phyloP scores from a whole-genome alignment of 2,888 invertebrate genomes.

The Zelleria hepariella region DNA sequence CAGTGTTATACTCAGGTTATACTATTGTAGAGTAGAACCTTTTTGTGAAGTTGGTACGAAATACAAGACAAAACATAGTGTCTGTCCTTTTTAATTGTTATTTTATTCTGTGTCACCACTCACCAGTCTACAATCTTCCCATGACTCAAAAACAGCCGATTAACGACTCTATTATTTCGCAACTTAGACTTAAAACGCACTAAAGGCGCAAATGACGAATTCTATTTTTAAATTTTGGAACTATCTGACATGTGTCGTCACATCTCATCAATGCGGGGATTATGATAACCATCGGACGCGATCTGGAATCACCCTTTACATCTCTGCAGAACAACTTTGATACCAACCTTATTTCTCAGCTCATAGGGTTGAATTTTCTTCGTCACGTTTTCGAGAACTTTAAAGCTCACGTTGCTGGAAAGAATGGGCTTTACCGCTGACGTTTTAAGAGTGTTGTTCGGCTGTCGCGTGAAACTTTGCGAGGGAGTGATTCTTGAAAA shows the following conservation, averaged over 20 bases:
- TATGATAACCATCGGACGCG: conserved; percentile 71
- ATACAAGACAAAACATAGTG: no score
- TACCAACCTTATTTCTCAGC: conserved; percentile 3
- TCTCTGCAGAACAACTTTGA: conserved; percentile 40
- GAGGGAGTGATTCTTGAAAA: conserved; percentile 48
- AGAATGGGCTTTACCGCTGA: conserved; percentile 20
- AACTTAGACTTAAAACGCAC: background rate
- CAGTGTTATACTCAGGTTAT: no score
- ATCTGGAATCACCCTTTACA: conserved; percentile 68
- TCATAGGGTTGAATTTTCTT: background rate
- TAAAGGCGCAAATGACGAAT: background rate
- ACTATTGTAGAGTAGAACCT: no score
- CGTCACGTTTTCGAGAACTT: background rate
- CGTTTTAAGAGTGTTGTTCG: conserved; percentile 19
- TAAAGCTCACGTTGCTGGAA: no score
- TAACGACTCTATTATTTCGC: background rate
- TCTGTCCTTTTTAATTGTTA: no score
- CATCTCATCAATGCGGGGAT: conserved; percentile 71
- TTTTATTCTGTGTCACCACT: conserved; percentile 43
- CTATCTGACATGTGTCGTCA: conserved; percentile 71
- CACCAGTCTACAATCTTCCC: conserved; percentile 48
- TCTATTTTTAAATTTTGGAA: conserved; percentile 32
- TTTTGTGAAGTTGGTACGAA: no score
- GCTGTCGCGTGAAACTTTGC: background rate
- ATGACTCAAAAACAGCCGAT: conserved; percentile 19